Evolutionary conservation across 2,797 vertebrate species (phyloP).

Genomic region (Rallus crepitans): DNA sequence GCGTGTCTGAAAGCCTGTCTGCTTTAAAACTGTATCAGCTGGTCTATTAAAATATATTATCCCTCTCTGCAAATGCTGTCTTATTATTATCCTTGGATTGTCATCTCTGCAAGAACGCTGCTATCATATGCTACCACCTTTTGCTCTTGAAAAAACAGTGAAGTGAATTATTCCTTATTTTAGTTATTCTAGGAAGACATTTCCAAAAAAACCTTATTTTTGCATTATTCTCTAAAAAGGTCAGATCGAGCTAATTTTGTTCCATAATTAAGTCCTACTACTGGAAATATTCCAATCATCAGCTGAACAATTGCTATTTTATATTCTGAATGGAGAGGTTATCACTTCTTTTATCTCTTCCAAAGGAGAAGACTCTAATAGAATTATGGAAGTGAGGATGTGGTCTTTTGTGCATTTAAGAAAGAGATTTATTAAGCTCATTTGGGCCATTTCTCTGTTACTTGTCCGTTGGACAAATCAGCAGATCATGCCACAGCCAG

Average conservation of each 20-base stretch:
- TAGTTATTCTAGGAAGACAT: constrained; percentile 36
- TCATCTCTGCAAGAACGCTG: not conserved
- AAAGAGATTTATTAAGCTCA: constrained; percentile 62
- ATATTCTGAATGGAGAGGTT: constrained; percentile 59
- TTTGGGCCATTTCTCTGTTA: constrained; percentile 43
- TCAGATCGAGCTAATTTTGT: constrained; percentile 62
- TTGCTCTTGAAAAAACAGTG: not conserved
- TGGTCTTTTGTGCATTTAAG: constrained; percentile 62
- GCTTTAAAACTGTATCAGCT: constrained; percentile 15
- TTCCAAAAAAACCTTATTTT: constrained; percentile 27
- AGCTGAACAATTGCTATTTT: constrained; percentile 62
- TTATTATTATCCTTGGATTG: constrained; percentile 22
- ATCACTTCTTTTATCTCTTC: constrained; percentile 61
- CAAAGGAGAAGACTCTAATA: constrained; percentile 53
- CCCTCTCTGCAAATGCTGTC: not conserved
- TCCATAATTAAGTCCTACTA: constrained; percentile 60
- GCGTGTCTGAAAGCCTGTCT: constrained; percentile 5
- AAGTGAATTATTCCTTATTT: constrained; percentile 48
- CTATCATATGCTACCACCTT: constrained; percentile 29
- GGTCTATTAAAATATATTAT: constrained; percentile 45
- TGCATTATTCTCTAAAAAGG: constrained; percentile 58
- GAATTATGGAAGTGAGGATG: constrained; percentile 56
- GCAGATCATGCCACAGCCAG: not conserved
- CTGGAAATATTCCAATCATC: constrained; percentile 59
- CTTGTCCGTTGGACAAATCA: constrained; percentile 26